Evolutionary conservation across 1,140 invertebrate species (phyloP), one percentile per base, ranked within the genome.

Genomic region (Frieseomelitta varia): DNA sequence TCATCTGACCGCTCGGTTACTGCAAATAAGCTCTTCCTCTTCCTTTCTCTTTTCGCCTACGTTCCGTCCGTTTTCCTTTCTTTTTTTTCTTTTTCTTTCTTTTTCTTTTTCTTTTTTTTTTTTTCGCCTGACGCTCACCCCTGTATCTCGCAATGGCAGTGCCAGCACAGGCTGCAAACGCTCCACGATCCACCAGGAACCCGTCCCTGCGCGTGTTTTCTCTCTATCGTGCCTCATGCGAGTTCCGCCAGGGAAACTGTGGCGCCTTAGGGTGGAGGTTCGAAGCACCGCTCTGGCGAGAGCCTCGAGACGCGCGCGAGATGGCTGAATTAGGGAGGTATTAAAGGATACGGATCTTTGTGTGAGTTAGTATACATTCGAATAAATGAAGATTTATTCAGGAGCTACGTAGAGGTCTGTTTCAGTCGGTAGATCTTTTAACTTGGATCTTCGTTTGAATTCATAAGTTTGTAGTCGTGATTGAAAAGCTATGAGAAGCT

Each of bases 201-300:
- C 85, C 88, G 89, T 89, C 91, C 91, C 86, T 91, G 89, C 89
- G 53, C 88, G 53, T 83, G 84, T 91, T 90, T 90, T 89, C 86
- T 87, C 69, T 87, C 73, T 58, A 88, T 91, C 65, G 81, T 86
- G 83, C 88, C 84, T 53, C 76, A 47, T 58, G 74, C 80, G 65
- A 78, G 84, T 79, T 72, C 51, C 84, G 39, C 79, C 53, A 80
- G 87, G 85, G 84, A 87, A 84, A 69, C 84, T 51, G 67, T 51
- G 76, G 73, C 51, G 65, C 83, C 77, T 87, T 74, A 21, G 78
- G 83, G 87, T 85, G 75, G 82, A 75, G 82, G 81, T 82, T 74
- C 77, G 58, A 71, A 85, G 58, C 39, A 81, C 14, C 8, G 58
- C 24, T 74, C 30, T 71, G 89, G 84, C 51, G 76, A 84, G 61